These are phyloP conservation scores for Tenebrio molitor DNA, from an alignment of 1,140 invertebrate genomes.

Conservation along the genomic window DNA sequence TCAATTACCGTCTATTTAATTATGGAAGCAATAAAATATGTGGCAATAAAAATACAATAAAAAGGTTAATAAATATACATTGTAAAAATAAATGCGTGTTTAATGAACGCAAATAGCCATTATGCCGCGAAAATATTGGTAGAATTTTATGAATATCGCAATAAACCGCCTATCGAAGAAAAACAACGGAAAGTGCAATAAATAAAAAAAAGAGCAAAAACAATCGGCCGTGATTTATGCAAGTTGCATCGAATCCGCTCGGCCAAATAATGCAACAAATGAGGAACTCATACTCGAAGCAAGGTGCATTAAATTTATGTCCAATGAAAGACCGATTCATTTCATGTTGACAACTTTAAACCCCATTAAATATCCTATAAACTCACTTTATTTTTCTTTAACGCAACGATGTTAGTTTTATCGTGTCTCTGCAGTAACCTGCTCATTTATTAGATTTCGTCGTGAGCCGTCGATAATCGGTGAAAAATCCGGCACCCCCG, in stretches of 20 bases:
- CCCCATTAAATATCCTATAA: slow-evolving; percentile 58
- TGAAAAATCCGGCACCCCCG: slow-evolving; percentile 36
- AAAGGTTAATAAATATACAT: slow-evolving; percentile 29
- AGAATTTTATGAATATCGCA: slow-evolving; percentile 33
- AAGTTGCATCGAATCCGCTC: slow-evolving; percentile 34
- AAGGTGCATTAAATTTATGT: slow-evolving; percentile 55
- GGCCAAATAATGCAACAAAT: slow-evolving; percentile 47
- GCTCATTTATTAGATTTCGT: slow-evolving; percentile 10
- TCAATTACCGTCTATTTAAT: slow-evolving; percentile 14
- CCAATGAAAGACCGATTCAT: slow-evolving; percentile 56
- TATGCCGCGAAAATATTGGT: slow-evolving; percentile 15
- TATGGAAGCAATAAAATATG: slow-evolving; percentile 25
- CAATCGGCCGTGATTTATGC: slow-evolving; percentile 32
- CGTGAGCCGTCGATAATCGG: slow-evolving; percentile 15
- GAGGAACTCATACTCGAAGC: slow-evolving; percentile 45
- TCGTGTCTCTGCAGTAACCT: slow-evolving; percentile 49
- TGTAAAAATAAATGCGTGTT: slow-evolving; percentile 31
- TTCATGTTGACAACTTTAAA: slow-evolving; percentile 58
- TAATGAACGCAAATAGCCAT: slow-evolving; percentile 30
- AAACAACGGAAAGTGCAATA: slow-evolving; percentile 20
- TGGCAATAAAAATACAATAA: slow-evolving; percentile 24
- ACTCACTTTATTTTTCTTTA: slow-evolving; percentile 57
- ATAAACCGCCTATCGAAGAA: background rate
- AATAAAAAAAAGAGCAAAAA: slow-evolving; percentile 33
- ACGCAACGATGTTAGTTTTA: slow-evolving; percentile 53